phyloP scores from a whole-genome alignment of 2,797 vertebrate species.

The Sebastiscus tertius region DNA sequence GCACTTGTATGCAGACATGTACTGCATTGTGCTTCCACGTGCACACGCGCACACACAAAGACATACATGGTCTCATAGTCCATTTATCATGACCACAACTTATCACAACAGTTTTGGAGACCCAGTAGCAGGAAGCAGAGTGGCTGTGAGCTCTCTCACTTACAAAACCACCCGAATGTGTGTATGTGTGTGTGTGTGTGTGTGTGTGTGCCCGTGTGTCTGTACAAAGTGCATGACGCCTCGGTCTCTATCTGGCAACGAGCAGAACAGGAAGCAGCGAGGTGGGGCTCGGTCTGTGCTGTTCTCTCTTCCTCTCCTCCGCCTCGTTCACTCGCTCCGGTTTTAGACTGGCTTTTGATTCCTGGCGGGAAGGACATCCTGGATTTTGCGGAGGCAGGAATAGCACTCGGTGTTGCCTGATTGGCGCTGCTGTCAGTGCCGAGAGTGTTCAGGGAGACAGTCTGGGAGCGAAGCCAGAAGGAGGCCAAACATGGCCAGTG shows the following conservation, averaged over 20 bases:
- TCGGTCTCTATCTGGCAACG: conserved; percentile 64
- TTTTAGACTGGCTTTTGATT: conserved; percentile 61
- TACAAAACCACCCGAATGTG: conserved; percentile 57
- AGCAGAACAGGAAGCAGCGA: conserved; percentile 79
- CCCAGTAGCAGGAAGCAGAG: conserved; percentile 69
- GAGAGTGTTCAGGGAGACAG: not conserved
- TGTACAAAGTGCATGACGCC: conserved; percentile 65
- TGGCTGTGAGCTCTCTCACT: conserved; percentile 62
- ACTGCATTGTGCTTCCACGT: not conserved
- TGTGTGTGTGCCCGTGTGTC: conserved; percentile 33
- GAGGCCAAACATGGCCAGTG: conserved; percentile 70
- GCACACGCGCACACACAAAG: not conserved
- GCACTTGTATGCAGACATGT: not conserved
- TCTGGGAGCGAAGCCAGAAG: conserved; percentile 28
- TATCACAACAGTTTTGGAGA: conserved; percentile 48
- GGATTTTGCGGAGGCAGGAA: conserved; percentile 62
- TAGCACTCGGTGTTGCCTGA: conserved; percentile 34
- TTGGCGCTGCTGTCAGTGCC: conserved; percentile 28
- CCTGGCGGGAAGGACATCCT: conserved; percentile 71
- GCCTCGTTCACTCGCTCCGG: conserved; percentile 53
- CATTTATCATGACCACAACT: not conserved
- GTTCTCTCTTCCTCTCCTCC: conserved; percentile 67
- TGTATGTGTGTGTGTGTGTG: conserved; percentile 24
- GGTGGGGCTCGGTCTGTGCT: conserved; percentile 61
- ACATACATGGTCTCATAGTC: not conserved